A percentile compares a stretch with the other conserved stretches of the same genome.
phyloP scores from a whole-genome alignment of 2,113 vertebrate genomes.

The Rhea americana region DNA sequence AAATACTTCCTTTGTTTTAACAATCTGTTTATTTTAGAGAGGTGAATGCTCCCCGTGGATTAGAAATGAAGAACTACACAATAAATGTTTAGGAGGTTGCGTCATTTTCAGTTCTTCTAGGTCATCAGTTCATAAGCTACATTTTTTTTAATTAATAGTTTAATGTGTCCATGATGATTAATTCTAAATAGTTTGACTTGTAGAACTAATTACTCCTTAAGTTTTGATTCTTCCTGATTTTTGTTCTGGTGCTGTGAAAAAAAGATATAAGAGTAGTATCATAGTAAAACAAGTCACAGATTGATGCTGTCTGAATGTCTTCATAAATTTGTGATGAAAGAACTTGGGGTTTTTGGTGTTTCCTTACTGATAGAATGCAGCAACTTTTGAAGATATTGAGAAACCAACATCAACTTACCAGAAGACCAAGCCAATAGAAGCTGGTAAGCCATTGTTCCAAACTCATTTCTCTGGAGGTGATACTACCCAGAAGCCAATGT shows the following conservation, averaged over 20 bases:
- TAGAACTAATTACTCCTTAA: background rate
- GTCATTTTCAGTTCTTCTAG: background rate
- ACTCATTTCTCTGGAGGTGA: background rate
- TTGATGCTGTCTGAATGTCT: background rate
- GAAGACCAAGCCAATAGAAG: conserved; percentile 91
- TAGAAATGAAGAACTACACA: background rate
- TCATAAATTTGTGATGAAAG: background rate
- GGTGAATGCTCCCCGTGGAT: background rate
- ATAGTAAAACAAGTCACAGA: background rate
- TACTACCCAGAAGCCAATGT: background rate
- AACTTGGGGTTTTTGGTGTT: background rate
- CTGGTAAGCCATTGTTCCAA: conserved; percentile 76
- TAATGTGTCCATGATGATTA: background rate
- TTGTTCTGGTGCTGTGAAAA: background rate
- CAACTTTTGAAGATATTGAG: conserved; percentile 89
- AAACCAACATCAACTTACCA: conserved; percentile 85
- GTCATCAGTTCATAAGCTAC: background rate
- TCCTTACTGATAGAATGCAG: conserved; percentile 80
- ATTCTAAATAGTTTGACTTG: background rate
- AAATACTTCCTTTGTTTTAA: background rate
- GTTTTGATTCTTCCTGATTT: background rate
- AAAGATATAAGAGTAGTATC: background rate
- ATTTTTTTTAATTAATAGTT: background rate
- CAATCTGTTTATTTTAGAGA: background rate
- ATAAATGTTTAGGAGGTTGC: background rate